Conservation (phyloP, 1,140 invertebrate genomes). For the Cyphomyrmex costatus region DNA sequence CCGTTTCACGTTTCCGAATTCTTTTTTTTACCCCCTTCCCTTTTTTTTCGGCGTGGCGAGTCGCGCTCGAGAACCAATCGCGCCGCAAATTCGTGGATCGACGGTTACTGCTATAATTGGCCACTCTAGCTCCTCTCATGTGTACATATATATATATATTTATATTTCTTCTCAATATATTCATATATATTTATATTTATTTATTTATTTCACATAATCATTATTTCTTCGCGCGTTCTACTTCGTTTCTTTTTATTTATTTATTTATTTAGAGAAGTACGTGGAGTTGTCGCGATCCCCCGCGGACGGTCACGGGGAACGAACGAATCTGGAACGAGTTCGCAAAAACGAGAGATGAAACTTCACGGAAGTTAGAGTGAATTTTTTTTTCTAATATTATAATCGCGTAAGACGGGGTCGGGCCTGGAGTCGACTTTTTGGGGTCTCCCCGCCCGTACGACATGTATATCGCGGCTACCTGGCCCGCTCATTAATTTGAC, state of each 20-base stretch:
- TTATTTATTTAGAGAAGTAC: constrained; percentile 59
- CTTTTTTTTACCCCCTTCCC: neutral
- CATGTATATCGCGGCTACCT: constrained; percentile 53
- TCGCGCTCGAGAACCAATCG: constrained; percentile 49
- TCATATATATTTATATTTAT: constrained; percentile 64
- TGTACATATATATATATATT: constrained; percentile 28
- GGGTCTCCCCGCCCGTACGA: constrained; percentile 36
- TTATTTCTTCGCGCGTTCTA: constrained; percentile 35
- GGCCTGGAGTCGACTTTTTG: constrained; percentile 40
- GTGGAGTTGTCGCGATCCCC: constrained; percentile 48
- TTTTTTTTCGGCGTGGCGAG: constrained; percentile 23
- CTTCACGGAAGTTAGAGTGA: constrained; percentile 80
- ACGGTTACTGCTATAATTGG: constrained; percentile 52
- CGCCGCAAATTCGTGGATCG: constrained; percentile 34
- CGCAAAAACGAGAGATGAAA: constrained; percentile 75
- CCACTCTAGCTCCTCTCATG: constrained; percentile 54
- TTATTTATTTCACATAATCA: constrained; percentile 64
- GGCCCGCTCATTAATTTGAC: constrained; percentile 74
- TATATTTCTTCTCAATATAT: constrained; percentile 22
- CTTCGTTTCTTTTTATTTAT: constrained; percentile 40
- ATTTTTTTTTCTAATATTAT: constrained; percentile 53
- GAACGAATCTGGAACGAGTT: constrained; percentile 57
- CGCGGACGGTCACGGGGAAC: neutral
- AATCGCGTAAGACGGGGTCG: constrained; percentile 40
- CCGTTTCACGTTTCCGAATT: constrained; percentile 24